These are phyloP conservation scores for Chironomus tepperi DNA, from an alignment of 1,140 invertebrate species.

Conservation along the genomic window DNA sequence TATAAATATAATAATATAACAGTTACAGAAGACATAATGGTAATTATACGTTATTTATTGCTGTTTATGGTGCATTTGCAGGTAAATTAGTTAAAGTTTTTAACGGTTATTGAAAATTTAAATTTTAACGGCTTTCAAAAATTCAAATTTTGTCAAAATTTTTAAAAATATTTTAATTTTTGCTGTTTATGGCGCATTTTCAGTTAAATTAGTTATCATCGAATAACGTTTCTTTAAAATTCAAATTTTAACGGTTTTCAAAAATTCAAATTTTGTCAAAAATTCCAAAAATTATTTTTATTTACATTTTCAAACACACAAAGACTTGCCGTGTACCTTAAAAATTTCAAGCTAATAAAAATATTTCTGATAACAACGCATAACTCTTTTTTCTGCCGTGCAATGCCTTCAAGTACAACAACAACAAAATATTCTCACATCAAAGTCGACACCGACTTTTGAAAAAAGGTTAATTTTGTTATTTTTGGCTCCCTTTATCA, in stretches of 20 bases:
- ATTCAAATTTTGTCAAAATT: too few relatives aligned
- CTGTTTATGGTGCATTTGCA: not conserved
- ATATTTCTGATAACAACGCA: not conserved
- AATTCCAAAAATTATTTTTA: too few relatives aligned
- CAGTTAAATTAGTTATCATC: too few relatives aligned
- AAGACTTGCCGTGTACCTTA: too few relatives aligned
- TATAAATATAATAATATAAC: not conserved
- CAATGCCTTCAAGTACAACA: not conserved
- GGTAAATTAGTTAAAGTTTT: too few relatives aligned
- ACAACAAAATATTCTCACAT: conserved; percentile 4
- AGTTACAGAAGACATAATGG: not conserved
- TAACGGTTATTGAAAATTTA: too few relatives aligned
- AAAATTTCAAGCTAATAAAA: not conserved
- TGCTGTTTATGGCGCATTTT: too few relatives aligned
- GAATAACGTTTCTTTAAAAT: too few relatives aligned
- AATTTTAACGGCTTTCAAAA: not conserved
- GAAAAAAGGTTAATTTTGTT: conserved; percentile 14
- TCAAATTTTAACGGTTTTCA: not conserved
- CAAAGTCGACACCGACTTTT: not conserved
- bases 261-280: too few relatives aligned
- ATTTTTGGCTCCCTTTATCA: not conserved
- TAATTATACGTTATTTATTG: not conserved
- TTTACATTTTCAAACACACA: not conserved
- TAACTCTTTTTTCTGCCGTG: not conserved
- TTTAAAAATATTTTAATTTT: too few relatives aligned